These are phyloP conservation scores for Argynnis bischoffii DNA, from an alignment of 2,888 invertebrate genomes.

Conservation along the genomic window DNA sequence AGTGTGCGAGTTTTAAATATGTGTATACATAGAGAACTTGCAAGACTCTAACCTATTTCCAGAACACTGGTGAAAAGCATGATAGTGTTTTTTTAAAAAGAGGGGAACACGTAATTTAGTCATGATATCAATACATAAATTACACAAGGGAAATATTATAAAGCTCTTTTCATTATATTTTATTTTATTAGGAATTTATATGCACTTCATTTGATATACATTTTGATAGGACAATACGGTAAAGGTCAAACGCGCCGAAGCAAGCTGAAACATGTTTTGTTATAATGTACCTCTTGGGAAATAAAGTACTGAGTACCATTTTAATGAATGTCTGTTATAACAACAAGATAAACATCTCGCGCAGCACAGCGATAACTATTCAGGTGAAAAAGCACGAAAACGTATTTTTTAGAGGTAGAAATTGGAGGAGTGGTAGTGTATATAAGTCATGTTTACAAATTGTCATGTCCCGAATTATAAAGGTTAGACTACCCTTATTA, in stretches of 20 bases:
- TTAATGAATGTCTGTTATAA: constrained; percentile 21
- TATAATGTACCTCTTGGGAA: constrained; percentile 19
- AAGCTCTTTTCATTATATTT: constrained; percentile 1
- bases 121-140: background rate
- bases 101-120: background rate
- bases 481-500: too few relatives aligned
- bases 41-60: too few relatives aligned
- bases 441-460: too few relatives aligned
- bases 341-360: constrained; percentile 18
- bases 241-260: constrained; percentile 19
- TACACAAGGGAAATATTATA: background rate
- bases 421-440: too few relatives aligned
- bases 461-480: too few relatives aligned
- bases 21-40: too few relatives aligned
- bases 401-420: background rate
- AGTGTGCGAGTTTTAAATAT: too few relatives aligned
- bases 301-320: constrained; percentile 19
- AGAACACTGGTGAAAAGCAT: too few relatives aligned
- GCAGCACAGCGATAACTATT: constrained; percentile 4
- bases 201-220: constrained; percentile 13
- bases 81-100: background rate
- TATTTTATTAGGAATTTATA: background rate
- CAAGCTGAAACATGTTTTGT: constrained; percentile 12
- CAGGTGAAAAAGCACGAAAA: constrained; percentile 8
- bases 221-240: constrained; percentile 7